These are phyloP conservation scores for Hyposoter dolosus DNA, from an alignment of 2,888 invertebrate species.

Conservation along the genomic window DNA sequence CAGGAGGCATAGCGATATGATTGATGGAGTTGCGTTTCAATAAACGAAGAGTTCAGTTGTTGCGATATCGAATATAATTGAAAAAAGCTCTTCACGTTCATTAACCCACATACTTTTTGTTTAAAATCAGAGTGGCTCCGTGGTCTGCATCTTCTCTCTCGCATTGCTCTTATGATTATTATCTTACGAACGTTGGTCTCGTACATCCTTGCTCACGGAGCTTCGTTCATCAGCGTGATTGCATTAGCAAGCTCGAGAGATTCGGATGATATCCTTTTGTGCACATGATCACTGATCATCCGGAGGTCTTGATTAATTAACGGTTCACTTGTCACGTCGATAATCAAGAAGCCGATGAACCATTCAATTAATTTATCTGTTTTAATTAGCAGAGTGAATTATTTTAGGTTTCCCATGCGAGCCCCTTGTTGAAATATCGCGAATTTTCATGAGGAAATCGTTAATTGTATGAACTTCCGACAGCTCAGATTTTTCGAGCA, in stretches of 20 bases:
- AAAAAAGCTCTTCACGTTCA: constrained; percentile 45
- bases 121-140: constrained; percentile 67
- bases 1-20: background rate
- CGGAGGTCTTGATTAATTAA: background rate
- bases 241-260: constrained; percentile 2
- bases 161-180: constrained; percentile 12
- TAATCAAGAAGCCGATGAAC: background rate
- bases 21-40: constrained; percentile 48
- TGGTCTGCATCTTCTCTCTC: constrained; percentile 20
- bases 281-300: constrained; percentile 4
- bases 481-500: no score
- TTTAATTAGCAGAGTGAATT: background rate
- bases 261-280: constrained; percentile 8
- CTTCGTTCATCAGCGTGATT: constrained; percentile 9
- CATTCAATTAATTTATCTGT: background rate
- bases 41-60: constrained; percentile 51
- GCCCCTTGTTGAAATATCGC: background rate
- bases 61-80: constrained; percentile 65
- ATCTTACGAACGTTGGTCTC: background rate
- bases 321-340: background rate
- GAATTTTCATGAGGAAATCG: no score
- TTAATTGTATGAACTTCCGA: no score
- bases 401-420: background rate
- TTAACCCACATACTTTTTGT: constrained; percentile 66
- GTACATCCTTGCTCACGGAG: background rate